Percentiles rank a stretch among this genome's conserved stretches.
Evolutionary conservation across 35 echinoderm and acorn worm genomes (phyloP).

Genomic region (Eucidaris tribuloides): DNA sequence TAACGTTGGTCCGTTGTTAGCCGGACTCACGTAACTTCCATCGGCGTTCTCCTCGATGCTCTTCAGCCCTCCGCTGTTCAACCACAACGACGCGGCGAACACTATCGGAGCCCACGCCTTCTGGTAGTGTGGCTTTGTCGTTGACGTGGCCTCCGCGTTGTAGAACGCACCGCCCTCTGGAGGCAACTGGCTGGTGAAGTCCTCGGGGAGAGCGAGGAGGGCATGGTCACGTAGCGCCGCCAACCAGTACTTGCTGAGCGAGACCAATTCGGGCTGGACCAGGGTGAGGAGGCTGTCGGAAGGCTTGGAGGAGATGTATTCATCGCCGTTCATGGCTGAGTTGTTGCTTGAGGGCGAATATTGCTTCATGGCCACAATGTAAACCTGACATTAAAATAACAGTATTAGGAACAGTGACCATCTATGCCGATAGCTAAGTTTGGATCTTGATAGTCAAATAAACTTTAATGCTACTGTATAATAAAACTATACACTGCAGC

Average conservation of each 20-base stretch:
- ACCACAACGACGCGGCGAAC: constrained; percentile 87
- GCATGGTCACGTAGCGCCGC: constrained; percentile 95
- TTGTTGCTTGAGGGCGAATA: constrained; percentile 33
- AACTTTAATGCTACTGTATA: too few species aligned
- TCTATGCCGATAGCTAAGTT: too few species aligned
- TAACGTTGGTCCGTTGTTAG: constrained; percentile 51
- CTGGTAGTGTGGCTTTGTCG: constrained; percentile 86
- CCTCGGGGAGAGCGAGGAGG: constrained; percentile 73
- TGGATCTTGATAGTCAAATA: too few species aligned
- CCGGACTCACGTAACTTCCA: constrained; percentile 60
- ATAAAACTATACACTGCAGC: too few species aligned
- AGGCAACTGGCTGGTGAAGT: constrained; percentile 88
- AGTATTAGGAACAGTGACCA: too few species aligned
- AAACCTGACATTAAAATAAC: constrained; percentile 89
- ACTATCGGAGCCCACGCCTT: constrained; percentile 92
- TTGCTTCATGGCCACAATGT: constrained; percentile 98
- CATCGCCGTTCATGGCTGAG: constrained; percentile 39
- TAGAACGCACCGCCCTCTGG: constrained; percentile 93
- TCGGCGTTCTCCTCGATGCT: constrained; percentile 73
- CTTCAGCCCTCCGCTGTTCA: constrained; percentile 80
- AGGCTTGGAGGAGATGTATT: constrained; percentile 31
- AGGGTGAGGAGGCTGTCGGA: constrained; percentile 84
- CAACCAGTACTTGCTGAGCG: constrained; percentile 92
- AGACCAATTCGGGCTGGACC: constrained; percentile 73
- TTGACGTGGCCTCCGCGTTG: constrained; percentile 85